Percentiles rank a stretch among this genome's conserved stretches.
Evolutionary conservation across 2,888 invertebrate genomes (phyloP).

Genomic region (Hydrotaea cyrtoneurina): DNA sequence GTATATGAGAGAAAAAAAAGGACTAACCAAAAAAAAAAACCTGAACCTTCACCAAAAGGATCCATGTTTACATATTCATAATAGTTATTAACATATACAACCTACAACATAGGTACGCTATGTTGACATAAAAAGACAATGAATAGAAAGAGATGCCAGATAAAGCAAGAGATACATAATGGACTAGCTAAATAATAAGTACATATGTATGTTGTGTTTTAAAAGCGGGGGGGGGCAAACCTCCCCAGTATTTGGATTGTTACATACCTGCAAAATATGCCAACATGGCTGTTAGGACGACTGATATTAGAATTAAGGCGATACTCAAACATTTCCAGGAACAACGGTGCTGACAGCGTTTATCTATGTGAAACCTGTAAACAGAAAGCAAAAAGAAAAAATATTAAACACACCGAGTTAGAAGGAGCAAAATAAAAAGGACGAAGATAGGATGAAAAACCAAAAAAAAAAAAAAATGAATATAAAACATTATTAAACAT

Average conservation of each 20-base stretch:
- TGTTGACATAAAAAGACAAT: conserved; percentile 16
- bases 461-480: too few relatives aligned
- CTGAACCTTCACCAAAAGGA: background rate
- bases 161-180: background rate
- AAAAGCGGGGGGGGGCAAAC: background rate
- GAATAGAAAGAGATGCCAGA: conserved; percentile 4
- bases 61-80: conserved; percentile 56
- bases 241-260: too few relatives aligned
- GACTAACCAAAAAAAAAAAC: background rate
- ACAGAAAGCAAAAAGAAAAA: conserved; percentile 43
- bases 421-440: background rate
- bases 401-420: background rate
- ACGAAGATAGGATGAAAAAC: conserved; percentile 10
- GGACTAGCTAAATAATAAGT: conserved; percentile 22
- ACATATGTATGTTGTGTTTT: background rate
- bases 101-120: conserved; percentile 9
- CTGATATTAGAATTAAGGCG: conserved; percentile 93
- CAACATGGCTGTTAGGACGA: conserved; percentile 95
- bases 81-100: conserved; percentile 43
- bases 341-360: conserved; percentile 95
- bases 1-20: background rate
- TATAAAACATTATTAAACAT: conserved; percentile 17
- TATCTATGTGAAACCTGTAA: conserved; percentile 92
- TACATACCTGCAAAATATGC: conserved; percentile 96
- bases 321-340: conserved; percentile 98